phyloP scores from a whole-genome alignment of 2,113 vertebrate genomes.

The Clarias macrocephalus region DNA sequence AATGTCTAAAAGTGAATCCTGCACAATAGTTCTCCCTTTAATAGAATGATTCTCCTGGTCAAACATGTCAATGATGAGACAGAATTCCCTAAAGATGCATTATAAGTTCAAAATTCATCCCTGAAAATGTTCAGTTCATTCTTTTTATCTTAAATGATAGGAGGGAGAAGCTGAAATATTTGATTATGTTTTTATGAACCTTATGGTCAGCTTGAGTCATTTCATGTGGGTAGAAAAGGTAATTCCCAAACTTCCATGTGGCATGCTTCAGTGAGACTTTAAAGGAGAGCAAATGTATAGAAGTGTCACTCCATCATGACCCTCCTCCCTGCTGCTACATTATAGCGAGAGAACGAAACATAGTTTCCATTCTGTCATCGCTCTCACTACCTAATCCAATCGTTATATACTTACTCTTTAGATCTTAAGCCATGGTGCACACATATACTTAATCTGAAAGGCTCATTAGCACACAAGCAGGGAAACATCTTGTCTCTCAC shows the following conservation, averaged over 20 bases:
- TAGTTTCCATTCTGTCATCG: slow-evolving; percentile 16
- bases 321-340: slow-evolving; percentile 42
- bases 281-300: slow-evolving; percentile 51
- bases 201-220: slow-evolving; percentile 53
- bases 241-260: slow-evolving; percentile 54
- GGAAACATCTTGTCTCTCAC: background rate
- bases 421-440: slow-evolving; percentile 3
- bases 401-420: slow-evolving; percentile 31
- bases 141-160: background rate
- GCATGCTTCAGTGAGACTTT: slow-evolving; percentile 53
- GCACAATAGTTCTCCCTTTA: background rate
- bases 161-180: background rate
- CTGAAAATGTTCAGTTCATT: background rate
- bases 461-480: slow-evolving; percentile 17
- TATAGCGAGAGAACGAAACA: slow-evolving; percentile 10
- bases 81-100: background rate
- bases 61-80: background rate
- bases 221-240: slow-evolving; percentile 53
- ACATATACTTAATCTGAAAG: background rate
- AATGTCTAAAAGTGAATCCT: too few species aligned
- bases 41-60: background rate
- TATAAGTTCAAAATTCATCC: background rate
- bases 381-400: slow-evolving; percentile 20
- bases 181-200: slow-evolving; percentile 37
- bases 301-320: slow-evolving; percentile 59